Conservation (phyloP, 2,888 invertebrate genomes). For the Cheilosia scutellata region DNA sequence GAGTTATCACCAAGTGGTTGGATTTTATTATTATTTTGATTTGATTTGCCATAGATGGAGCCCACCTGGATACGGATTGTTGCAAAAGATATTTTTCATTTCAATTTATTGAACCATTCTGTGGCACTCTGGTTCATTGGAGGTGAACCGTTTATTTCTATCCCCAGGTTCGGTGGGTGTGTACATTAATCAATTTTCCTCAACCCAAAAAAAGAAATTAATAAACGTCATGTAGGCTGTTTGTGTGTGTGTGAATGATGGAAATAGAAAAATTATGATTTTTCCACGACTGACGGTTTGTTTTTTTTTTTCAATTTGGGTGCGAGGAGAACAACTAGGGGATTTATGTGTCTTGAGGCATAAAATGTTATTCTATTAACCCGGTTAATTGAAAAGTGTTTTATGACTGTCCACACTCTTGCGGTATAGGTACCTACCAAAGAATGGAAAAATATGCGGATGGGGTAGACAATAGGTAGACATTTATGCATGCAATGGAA, state of each 20-base stretch:
- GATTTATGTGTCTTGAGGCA: constrained; percentile 59
- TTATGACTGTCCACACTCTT: constrained; percentile 49
- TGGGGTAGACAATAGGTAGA: constrained; percentile 13
- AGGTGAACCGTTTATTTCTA: constrained; percentile 69
- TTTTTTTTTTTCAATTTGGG: constrained; percentile 10
- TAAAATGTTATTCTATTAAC: constrained; percentile 58
- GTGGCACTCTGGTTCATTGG: constrained; percentile 62
- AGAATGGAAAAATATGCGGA: not conserved
- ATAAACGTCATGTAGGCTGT: constrained; percentile 73
- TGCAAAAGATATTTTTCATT: constrained; percentile 26
- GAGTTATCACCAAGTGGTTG: constrained; percentile 65
- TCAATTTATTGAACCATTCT: constrained; percentile 48
- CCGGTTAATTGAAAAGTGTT: constrained; percentile 69
- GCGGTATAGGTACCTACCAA: not conserved
- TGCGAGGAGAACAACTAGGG: constrained; percentile 37
- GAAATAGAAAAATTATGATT: constrained; percentile 71
- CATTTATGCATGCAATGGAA: not conserved
- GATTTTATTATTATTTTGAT: constrained; percentile 74
- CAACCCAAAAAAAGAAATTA: constrained; percentile 71
- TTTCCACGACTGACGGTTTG: constrained; percentile 1
- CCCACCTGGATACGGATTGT: constrained; percentile 66
- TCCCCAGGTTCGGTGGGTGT: constrained; percentile 67
- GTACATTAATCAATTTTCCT: constrained; percentile 73
- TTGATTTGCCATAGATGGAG: constrained; percentile 70
- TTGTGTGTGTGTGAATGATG: constrained; percentile 60